Conservation (phyloP, 2,888 invertebrate genomes). For the Deroplatys truncata region DNA sequence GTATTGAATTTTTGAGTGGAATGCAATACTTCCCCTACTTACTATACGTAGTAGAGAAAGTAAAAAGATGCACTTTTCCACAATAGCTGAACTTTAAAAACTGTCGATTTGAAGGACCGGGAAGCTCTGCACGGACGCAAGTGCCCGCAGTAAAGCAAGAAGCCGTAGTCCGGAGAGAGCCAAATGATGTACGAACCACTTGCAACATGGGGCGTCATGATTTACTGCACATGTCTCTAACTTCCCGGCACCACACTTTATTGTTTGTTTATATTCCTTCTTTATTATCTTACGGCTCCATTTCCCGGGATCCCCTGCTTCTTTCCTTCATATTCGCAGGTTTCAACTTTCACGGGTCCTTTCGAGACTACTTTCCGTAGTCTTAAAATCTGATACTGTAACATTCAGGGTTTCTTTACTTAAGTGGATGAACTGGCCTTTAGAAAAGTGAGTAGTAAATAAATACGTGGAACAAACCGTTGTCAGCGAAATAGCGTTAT, state of each 20-base stretch:
- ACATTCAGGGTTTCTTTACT: too few species aligned
- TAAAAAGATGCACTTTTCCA: too few species aligned
- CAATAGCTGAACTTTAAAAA: too few species aligned
- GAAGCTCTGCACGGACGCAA: too few species aligned
- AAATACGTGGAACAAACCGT: too few species aligned
- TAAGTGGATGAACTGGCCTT: too few species aligned
- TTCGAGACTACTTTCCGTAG: background rate
- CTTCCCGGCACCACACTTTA: background rate
- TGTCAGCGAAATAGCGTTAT: too few species aligned
- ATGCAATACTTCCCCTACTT: too few species aligned
- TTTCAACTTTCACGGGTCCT: background rate
- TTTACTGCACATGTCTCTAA: background rate
- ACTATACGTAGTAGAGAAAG: too few species aligned
- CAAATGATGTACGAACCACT: background rate
- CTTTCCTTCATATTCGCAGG: background rate
- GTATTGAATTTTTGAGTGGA: too few species aligned
- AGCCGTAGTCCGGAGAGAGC: background rate
- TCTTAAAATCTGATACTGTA: background rate
- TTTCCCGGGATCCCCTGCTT: background rate
- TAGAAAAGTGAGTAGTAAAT: too few species aligned
- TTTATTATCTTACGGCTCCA: background rate
- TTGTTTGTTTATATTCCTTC: background rate
- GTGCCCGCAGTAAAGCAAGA: background rate
- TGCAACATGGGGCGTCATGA: background rate
- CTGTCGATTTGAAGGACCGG: too few species aligned